phyloP scores from a whole-genome alignment of 2,888 invertebrate species.

The Macrostomum cliftonense region DNA sequence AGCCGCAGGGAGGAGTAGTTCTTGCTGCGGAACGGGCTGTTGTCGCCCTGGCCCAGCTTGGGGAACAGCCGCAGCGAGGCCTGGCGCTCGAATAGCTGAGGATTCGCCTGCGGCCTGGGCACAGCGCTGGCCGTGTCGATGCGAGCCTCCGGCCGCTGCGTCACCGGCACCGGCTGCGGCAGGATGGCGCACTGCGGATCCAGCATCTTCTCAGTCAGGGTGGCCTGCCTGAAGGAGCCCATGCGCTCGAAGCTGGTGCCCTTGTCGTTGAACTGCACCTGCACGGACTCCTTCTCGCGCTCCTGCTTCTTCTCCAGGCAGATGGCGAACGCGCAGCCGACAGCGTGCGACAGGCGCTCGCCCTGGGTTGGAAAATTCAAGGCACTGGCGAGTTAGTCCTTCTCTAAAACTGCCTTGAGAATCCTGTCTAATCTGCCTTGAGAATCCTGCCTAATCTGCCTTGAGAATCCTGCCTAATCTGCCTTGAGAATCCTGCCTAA shows the following conservation, averaged over 20 bases:
- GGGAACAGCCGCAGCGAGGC: slow-evolving; percentile 74
- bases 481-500: too few species aligned
- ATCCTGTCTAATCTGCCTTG: too few species aligned
- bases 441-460: too few species aligned
- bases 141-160: slow-evolving; percentile 49
- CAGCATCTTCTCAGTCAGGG: slow-evolving; percentile 56
- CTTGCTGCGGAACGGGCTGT: slow-evolving; percentile 54
- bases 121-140: slow-evolving; percentile 39
- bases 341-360: slow-evolving; percentile 90
- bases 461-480: too few species aligned
- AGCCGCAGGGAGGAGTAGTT: slow-evolving; percentile 81
- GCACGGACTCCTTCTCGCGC: slow-evolving; percentile 66
- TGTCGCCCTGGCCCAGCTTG: slow-evolving; percentile 26
- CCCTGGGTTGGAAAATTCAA: too few species aligned
- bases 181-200: slow-evolving; percentile 46
- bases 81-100: slow-evolving; percentile 75
- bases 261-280: slow-evolving; percentile 33
- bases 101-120: slow-evolving; percentile 66
- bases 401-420: too few species aligned
- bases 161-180: slow-evolving; percentile 39
- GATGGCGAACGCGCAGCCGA: slow-evolving; percentile 95
- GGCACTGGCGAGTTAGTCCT: too few species aligned
- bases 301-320: slow-evolving; percentile 92
- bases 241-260: slow-evolving; percentile 66
- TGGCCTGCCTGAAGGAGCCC: slow-evolving; percentile 64